Evolutionary conservation across 2,113 vertebrate genomes (phyloP).

Genomic region (Serinus canaria): DNA sequence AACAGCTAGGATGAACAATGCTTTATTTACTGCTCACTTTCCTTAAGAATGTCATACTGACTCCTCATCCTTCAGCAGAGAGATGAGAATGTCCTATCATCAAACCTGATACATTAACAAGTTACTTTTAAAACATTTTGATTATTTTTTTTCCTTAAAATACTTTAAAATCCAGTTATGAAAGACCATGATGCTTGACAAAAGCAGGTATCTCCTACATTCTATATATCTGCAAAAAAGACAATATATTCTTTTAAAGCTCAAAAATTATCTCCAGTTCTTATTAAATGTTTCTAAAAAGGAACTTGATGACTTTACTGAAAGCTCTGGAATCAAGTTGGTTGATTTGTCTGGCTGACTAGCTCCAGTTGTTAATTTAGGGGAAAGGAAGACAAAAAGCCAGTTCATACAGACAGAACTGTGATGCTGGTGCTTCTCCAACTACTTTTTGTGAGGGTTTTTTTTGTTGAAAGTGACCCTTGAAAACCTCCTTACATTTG

Average conservation of each 20-base stretch:
- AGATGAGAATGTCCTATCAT: not conserved
- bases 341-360: conserved; percentile 25
- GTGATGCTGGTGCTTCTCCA: conserved; percentile 38
- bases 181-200: not conserved
- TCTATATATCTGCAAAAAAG: not conserved
- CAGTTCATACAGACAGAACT: conserved; percentile 45
- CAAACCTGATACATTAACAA: not conserved
- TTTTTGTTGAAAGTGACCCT: conserved; percentile 32
- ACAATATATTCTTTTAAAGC: not conserved
- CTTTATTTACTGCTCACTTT: conserved; percentile 32
- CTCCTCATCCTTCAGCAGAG: not conserved
- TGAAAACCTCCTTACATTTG: conserved; percentile 24
- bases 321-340: conserved; percentile 24
- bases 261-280: not conserved
- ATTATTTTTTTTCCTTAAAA: not conserved
- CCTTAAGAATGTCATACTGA: conserved; percentile 23
- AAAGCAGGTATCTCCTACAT: not conserved
- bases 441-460: not conserved
- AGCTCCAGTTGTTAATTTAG: conserved; percentile 46
- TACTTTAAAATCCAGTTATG: not conserved
- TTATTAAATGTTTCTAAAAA: conserved; percentile 39
- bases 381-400: conserved; percentile 46
- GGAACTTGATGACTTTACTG: conserved; percentile 19
- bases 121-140: not conserved
- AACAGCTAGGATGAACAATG: conserved; percentile 16